phyloP scores from a whole-genome alignment of 1,140 invertebrate species.

The Drosophila melanogaster region Release_6_plus_ISO1_MT NT_033779.5:10061001-10061500 shows the following conservation, averaged over 20 bases:
- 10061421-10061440: too few relatives aligned
- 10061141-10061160: conserved; percentile 63
- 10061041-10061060: background rate
- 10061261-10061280: conserved; percentile 79
- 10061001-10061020: conserved; percentile 1
- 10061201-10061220: conserved; percentile 21
- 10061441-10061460: too few relatives aligned
- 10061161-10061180: conserved; percentile 40
- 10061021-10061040: background rate
- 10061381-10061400: background rate
- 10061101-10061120: conserved; percentile 30
- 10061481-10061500: too few relatives aligned
- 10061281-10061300: conserved; percentile 59
- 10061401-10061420: background rate
- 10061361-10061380: too few relatives aligned
- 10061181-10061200: conserved; percentile 53
- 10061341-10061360: conserved; percentile 55
- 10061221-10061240: conserved; percentile 9
- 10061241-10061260: conserved; percentile 45
- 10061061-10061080: background rate
- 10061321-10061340: conserved; percentile 69
- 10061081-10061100: conserved; percentile 4
- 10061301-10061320: conserved; percentile 74
- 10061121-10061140: conserved; percentile 52
- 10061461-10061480: too few relatives aligned